Evolutionary conservation across 2,113 vertebrate genomes (phyloP), one percentile per base, ranked within the genome.

Genomic region (Laticauda colubrina): DNA sequence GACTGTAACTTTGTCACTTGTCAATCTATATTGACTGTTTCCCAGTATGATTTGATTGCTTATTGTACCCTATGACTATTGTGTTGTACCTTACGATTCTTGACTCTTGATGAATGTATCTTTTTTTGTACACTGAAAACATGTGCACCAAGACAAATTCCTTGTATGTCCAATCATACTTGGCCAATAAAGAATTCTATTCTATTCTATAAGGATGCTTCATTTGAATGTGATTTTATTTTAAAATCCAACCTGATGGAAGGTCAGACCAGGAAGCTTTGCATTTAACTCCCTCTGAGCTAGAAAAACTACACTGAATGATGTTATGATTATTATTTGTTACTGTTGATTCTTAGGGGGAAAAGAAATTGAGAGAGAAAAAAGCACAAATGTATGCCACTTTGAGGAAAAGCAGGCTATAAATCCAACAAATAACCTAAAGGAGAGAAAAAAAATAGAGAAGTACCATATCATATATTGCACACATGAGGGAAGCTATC

Each of bases 191-290:
- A 51, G 48, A 51, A 51, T 51, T 51, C 48, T 51, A 51, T 51
- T 51, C 48, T 51, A 51, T 51, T 51, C 48, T 51, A 51, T 51
- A 53, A 53, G 96, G 96, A 96, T 96, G 95, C 94, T 48, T 26
- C 45, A 14, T 57, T 5, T 43, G 48, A 6, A 10, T 29, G 3
- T 15, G 5, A 48, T 56, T 57, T n/a, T 89, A 56, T 88, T 45
- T 34, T 34, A 89, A 81, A 69, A 12, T 21, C 18, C 34, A 1
- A 81, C 3, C 10, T 43, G 34, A 75, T 9, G 7, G 69, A 81
- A 81, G 34, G 18, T 21, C 7, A 5, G 75, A 43, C 18, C 6
- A 43, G 7, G 34, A 21, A 81, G 69, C 15, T 39, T 81, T 81
- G 69, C 15, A 20, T 34, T 75, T 75, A 75, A 75, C 18, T 81